Evolutionary conservation across 2,113 vertebrate species (phyloP), one percentile per base, ranked within the genome.

Genomic region (Cricetomys ansorgei): DNA sequence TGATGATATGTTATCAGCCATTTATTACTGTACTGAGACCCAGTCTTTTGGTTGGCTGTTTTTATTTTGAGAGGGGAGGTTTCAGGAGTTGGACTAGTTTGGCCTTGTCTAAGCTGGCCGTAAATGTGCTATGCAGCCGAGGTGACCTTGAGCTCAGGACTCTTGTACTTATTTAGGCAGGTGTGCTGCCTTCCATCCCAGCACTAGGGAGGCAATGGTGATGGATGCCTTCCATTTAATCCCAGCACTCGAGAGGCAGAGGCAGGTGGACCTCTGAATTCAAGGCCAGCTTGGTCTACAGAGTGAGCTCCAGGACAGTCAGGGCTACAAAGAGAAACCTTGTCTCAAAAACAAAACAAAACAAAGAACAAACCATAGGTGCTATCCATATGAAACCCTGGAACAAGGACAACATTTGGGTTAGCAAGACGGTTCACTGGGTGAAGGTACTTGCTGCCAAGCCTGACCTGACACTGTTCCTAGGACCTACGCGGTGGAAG

Each of bases 1-100:
- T 92, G 93, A 91, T 94, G 88, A 31, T 88, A 65, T 77, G 76
- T 92, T 43, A 48, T 80, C 69, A 77, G 95, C 91, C 9, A 80
- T 69, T 75, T 85, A 37, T 94, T 29, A 37, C 37, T 77, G 4
- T 48, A 43, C 59, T 75, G 83, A 91, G 64, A 88, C 40, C 37
- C 27, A 73, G 1, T 40, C n/a, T 21, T 10, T 95, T 70, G 21
- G 23, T 79, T 77, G 48, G 48, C 31, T 77, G 34, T 37, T 37
- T 59, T 79, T 37, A 50, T 37, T 79, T 53, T 55, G 50, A 55
- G 50, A 79, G 17, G 48, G 34, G 11, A 80, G 53, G 40, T 55
- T 80, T 9, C 40, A 11, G 34, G 37, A 27, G 19, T 6, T 2
- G 17, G 70, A n/a, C n/a, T 72, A 10, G 19, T 40, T n/a, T 80